Evolutionary conservation across 2,797 vertebrate species (phyloP).

Genomic region (Thripadectes ignobilis): DNA sequence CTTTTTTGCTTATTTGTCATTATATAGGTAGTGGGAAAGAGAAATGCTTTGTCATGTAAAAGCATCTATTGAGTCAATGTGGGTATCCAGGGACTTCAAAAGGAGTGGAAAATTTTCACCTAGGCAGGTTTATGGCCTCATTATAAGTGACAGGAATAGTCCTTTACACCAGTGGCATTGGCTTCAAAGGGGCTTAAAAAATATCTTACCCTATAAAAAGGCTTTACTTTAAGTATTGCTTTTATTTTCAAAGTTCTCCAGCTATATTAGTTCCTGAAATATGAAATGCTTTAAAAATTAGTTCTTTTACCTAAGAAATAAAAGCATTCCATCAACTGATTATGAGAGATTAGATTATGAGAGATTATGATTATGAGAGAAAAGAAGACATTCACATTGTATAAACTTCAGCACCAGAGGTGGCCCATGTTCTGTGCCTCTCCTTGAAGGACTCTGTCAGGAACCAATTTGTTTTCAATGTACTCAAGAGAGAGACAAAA

Average conservation of each 20-base stretch:
- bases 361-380: neutral
- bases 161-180: neutral
- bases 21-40: neutral
- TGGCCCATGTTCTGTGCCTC: neutral
- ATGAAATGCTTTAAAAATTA: neutral
- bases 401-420: neutral
- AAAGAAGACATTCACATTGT: neutral
- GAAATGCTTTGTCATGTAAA: neutral
- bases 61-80: neutral
- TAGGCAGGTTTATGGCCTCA: neutral
- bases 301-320: neutral
- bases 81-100: neutral
- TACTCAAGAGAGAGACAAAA: neutral
- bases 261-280: neutral
- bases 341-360: too few relatives aligned
- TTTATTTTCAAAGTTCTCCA: neutral
- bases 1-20: neutral
- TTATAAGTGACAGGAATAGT: neutral
- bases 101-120: neutral
- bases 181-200: neutral
- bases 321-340: neutral
- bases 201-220: neutral
- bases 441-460: neutral
- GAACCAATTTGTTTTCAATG: neutral
- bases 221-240: neutral